Base-by-base conservation (phyloP, 2,113 vertebrate genomes). In the Anas platyrhynchos region DNA sequence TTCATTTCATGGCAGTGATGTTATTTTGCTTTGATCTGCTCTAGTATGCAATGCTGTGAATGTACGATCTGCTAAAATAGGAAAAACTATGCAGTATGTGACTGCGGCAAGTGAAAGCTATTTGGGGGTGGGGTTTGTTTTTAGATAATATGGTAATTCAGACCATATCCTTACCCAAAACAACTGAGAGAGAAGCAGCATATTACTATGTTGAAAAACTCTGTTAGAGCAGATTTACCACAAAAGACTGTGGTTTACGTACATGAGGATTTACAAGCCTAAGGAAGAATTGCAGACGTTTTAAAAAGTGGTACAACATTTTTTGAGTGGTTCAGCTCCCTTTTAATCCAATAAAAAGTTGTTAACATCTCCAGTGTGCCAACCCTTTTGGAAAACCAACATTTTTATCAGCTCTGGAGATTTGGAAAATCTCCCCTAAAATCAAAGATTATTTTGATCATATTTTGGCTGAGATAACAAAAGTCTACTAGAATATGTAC, bases 81-180 rank as follows among this genome's bases (percentile, higher is more conserved):
- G 68, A 82, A 88, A 81, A 96, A 61, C 62, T 82, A 82, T 52
- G 82, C 66, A 88, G 43, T 89, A 78, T 77, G 25, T 71, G 83
- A 93, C 15, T 88, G 36, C 38, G 75, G 86, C 83, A 97, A 96
- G 66, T 86, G 52, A 92, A 91, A 92, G 62, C 9, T 95, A 43
- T 58, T 91, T 86, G 52, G 52, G 66, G 67, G 65, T 18, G 62
- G 62, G 38, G 36, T 9, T 12, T 41, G 62, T 27, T 36, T 88
- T 88, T 55, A 89, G 91, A 96, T 96, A 96, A 77, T 46, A 52
- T 15, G n/a, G 38, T 86, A 87, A 93, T 95, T 93, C 50, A 95
- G 80, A 89, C 65, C 62, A 81, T 94, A 91, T 59, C 80, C 72
- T 91, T 75, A 93, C 31, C 32, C 76, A 86, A 83, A 95, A 88